These are phyloP conservation scores for Sula dactylatra DNA, from an alignment of 2,113 vertebrate genomes.

Conservation along the genomic window DNA sequence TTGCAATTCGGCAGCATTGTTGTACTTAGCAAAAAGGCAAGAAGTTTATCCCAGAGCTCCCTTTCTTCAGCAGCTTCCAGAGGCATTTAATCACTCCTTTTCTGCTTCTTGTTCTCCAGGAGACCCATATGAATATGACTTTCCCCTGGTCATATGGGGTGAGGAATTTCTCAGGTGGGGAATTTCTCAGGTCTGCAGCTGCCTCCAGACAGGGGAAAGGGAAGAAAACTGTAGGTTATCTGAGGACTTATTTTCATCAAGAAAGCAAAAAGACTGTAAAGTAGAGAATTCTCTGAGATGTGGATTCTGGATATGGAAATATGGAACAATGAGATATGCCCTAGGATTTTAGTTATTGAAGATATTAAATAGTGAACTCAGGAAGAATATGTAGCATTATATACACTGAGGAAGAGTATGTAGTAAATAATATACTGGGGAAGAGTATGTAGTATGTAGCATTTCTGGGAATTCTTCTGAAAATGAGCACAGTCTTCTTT, in stretches of 20 bases:
- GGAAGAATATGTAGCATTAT: neutral
- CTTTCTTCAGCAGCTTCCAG: neutral
- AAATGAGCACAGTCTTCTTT: neutral
- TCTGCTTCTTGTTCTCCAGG: neutral
- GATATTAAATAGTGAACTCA: neutral
- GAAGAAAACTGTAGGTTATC: neutral
- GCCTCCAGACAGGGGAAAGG: neutral
- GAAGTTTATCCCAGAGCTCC: neutral
- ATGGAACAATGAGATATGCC: neutral
- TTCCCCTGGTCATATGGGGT: neutral
- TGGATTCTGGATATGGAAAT: neutral
- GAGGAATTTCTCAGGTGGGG: neutral
- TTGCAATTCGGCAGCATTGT: neutral
- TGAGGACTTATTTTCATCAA: neutral
- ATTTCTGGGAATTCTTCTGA: neutral
- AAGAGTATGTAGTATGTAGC: neutral
- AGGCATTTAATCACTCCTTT: neutral
- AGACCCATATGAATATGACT: neutral
- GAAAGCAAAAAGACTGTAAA: neutral
- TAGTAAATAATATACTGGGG: neutral
- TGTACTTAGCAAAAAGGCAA: neutral
- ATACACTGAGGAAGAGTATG: neutral
- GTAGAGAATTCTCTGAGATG: neutral
- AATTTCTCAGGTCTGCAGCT: neutral
- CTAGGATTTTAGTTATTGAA: neutral